phyloP scores from a whole-genome alignment of 2,888 invertebrate genomes.

The Torymus auratus region DNA sequence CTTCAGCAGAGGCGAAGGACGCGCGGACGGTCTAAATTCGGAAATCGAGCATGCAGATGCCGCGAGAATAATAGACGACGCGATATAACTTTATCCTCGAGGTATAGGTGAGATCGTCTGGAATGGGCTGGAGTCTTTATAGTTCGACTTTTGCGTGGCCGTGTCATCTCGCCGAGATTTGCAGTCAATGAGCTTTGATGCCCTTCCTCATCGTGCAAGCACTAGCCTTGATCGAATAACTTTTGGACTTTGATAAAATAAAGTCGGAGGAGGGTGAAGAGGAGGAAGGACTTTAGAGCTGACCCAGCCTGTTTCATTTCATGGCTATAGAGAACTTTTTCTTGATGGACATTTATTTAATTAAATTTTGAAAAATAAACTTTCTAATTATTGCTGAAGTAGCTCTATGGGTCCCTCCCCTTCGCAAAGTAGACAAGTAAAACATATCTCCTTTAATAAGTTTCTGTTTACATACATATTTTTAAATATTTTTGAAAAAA shows the following conservation, averaged over 20 bases:
- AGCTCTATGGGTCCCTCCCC: too few species aligned
- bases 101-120: conserved; percentile 7
- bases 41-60: conserved; percentile 32
- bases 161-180: conserved; percentile 4
- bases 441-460: too few species aligned
- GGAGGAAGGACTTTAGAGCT: too few species aligned
- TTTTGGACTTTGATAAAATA: conserved; percentile 49
- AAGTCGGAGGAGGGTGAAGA: background rate
- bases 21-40: conserved; percentile 2
- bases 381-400: conserved; percentile 1
- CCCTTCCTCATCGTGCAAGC: too few species aligned
- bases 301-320: too few species aligned
- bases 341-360: conserved; percentile 19
- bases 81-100: conserved; percentile 46
- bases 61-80: conserved; percentile 34
- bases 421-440: too few species aligned
- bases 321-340: background rate
- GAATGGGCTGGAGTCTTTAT: conserved; percentile 21
- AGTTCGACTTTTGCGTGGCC: conserved; percentile 28
- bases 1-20: background rate
- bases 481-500: too few species aligned
- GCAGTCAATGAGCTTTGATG: conserved; percentile 32
- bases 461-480: too few species aligned
- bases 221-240: conserved; percentile 43
- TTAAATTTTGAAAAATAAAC: conserved; percentile 25